phyloP scores from a whole-genome alignment of 2,797 vertebrate species.

The Siniperca obscura region DNA sequence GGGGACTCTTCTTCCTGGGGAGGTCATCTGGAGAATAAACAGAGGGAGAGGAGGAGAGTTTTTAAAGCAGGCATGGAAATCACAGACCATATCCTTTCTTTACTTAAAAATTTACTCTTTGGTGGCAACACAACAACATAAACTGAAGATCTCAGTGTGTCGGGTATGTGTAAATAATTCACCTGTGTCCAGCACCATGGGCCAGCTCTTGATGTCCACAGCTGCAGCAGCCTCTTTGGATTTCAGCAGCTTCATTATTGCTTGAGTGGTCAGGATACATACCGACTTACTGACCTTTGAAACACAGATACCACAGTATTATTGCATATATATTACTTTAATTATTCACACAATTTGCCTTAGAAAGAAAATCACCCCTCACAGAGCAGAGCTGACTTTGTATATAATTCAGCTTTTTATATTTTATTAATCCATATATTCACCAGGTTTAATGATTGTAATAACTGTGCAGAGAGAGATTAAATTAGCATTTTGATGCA shows the following conservation, averaged over 20 bases:
- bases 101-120: not conserved
- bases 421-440: not conserved
- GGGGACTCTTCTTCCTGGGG: slow-evolving; percentile 91
- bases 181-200: slow-evolving; percentile 95
- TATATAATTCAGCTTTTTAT: not conserved
- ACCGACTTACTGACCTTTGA: slow-evolving; percentile 95
- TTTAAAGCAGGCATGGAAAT: not conserved
- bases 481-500: not conserved
- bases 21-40: slow-evolving; percentile 88
- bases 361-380: not conserved
- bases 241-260: slow-evolving; percentile 94
- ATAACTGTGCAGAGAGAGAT: not conserved
- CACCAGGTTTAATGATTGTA: not conserved
- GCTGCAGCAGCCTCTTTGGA: slow-evolving; percentile 95
- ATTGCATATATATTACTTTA: slow-evolving; percentile 4
- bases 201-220: slow-evolving; percentile 95
- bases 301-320: slow-evolving; percentile 43
- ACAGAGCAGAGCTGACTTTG: not conserved
- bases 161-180: slow-evolving; percentile 1
- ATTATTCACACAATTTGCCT: not conserved
- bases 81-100: not conserved
- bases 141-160: not conserved
- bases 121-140: not conserved
- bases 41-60: not conserved
- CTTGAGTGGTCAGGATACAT: slow-evolving; percentile 96